These are phyloP conservation scores for Gymnoscopelus braueri DNA, from an alignment of 2,797 vertebrate genomes.

Conservation along the genomic window DNA sequence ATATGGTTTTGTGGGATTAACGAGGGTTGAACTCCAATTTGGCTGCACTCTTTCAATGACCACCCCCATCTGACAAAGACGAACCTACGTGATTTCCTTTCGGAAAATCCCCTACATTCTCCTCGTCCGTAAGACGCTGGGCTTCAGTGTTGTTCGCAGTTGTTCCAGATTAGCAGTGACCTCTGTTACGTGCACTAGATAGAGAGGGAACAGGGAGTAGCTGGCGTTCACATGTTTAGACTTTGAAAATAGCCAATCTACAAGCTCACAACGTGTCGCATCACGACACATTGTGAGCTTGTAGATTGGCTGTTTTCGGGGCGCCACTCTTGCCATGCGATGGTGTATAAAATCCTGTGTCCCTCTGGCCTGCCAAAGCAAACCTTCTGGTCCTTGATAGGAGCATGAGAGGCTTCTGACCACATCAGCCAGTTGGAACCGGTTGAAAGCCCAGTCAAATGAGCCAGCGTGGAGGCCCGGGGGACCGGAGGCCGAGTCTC, in stretches of 20 bases:
- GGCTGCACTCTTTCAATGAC: slow-evolving; percentile 4
- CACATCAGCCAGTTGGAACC: slow-evolving; percentile 54
- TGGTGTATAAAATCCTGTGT: slow-evolving; percentile 22
- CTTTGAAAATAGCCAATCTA: too few relatives aligned
- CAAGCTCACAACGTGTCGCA: too few relatives aligned
- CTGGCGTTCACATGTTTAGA: not conserved
- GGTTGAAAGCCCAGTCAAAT: slow-evolving; percentile 62
- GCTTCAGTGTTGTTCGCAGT: not conserved
- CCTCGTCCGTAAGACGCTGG: not conserved
- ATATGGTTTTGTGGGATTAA: slow-evolving; percentile 22
- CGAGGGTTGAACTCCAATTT: slow-evolving; percentile 27
- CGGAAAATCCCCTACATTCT: not conserved
- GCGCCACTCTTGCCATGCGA: too few relatives aligned
- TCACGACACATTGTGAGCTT: too few relatives aligned
- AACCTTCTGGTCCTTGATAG: slow-evolving; percentile 38
- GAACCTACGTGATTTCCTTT: not conserved
- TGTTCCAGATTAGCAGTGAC: slow-evolving; percentile 11
- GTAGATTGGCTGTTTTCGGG: too few relatives aligned
- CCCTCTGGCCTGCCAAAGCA: slow-evolving; percentile 46
- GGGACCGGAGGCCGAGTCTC: too few relatives aligned
- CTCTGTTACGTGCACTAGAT: not conserved
- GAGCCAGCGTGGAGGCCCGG: slow-evolving; percentile 42
- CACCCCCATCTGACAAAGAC: slow-evolving; percentile 14
- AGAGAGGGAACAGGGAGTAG: slow-evolving; percentile 19
- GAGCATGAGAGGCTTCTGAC: slow-evolving; percentile 43